These are phyloP conservation scores for Equus quagga DNA, from an alignment of 2,113 vertebrate genomes.

Conservation along the genomic window DNA sequence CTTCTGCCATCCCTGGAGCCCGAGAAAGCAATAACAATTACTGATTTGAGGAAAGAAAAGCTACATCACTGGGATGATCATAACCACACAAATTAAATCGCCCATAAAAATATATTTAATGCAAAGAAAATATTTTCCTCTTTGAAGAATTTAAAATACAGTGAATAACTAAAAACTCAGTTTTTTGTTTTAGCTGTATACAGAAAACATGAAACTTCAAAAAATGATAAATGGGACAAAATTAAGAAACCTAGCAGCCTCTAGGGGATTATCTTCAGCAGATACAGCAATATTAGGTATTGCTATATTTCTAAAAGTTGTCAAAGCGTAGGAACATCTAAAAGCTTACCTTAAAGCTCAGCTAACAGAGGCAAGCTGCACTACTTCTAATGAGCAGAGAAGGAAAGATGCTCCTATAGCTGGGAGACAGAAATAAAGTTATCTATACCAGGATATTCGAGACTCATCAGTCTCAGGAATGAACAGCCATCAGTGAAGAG, in stretches of 20 bases:
- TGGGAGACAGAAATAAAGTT: not conserved
- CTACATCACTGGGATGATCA: not conserved
- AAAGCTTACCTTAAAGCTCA: not conserved
- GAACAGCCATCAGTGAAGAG: not conserved
- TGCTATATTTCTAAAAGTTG: not conserved
- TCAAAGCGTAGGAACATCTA: not conserved
- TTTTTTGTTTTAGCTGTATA: not conserved
- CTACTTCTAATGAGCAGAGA: not conserved
- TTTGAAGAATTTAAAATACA: not conserved
- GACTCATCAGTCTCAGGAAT: not conserved
- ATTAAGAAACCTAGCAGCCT: not conserved
- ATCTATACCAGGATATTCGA: not conserved
- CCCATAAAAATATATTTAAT: slow-evolving; percentile 25
- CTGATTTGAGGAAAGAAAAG: slow-evolving; percentile 15
- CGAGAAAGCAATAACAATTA: not conserved
- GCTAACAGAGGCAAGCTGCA: not conserved
- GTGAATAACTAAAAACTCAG: not conserved
- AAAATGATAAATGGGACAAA: slow-evolving; percentile 6
- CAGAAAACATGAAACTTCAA: slow-evolving; percentile 35
- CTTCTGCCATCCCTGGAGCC: not conserved
- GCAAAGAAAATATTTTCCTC: not conserved
- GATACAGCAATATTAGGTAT: not conserved
- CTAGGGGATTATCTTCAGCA: not conserved
- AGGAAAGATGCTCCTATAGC: not conserved
- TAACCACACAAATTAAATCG: slow-evolving; percentile 15